Base-by-base conservation (phyloP, 2,797 vertebrate genomes). In the Gadopsis bispinosus region DNA sequence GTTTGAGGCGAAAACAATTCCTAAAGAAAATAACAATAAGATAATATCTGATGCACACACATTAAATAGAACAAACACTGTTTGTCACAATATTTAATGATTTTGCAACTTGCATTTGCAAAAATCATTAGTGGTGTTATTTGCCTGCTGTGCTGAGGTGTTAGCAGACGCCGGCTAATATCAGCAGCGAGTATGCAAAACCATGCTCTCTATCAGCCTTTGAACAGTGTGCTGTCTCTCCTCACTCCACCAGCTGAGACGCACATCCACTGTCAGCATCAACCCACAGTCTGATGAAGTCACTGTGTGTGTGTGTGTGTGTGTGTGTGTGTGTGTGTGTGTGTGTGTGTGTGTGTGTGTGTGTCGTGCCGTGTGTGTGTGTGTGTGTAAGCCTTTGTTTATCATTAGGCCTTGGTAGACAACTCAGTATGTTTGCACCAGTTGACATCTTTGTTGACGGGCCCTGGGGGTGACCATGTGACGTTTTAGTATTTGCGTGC, bases 121-220 rank as follows among this genome's bases (percentile, higher is more conserved):
- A 90, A 92, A 91, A 91, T 87, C 91, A 91, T 93, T 93, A 93
- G 83, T 39, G 60, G 71, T 72, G 73, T 91, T 88, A 73, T 90
- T 90, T 67, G 59, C 88, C 86, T 41, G 90, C 92, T 88, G 85
- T 48, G 89, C 68, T n/a, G 84, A 81, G 83, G 80, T 86, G 88
- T 73, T 83, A 80, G 84, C 43, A 39, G 73, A 68, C 73, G 47
- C 2, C 2, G 9, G 73, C 85, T 88, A 79, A 93, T 88, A 92
- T 92, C 69, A 84, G 77, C 83, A 5, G 70, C 61, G 84, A 77
- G 88, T 91, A 92, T 88, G 89, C 88, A 83, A 85, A 89, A 78
- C 63, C 91, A 88, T 86, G 90, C 87, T 79, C 89, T 82, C 85
- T 59, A 81, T 94, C 90, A 88, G 87, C 75, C 84, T 89, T 73